A percentile compares a stretch with the other conserved stretches of the same genome.
These are phyloP conservation scores for Clostera curtula DNA, from an alignment of 2,888 invertebrate species.

Conservation along the genomic window DNA sequence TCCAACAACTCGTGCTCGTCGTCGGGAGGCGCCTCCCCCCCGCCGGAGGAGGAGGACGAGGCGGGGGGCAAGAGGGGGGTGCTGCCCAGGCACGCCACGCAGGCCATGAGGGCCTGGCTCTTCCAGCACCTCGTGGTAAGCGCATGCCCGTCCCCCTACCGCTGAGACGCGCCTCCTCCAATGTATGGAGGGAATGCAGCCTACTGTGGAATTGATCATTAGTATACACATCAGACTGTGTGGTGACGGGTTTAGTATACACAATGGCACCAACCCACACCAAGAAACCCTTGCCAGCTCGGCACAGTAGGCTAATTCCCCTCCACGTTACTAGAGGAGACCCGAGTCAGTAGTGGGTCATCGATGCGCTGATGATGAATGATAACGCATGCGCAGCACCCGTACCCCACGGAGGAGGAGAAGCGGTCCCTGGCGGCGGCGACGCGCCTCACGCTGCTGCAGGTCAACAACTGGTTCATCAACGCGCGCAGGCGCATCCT, in stretches of 20 bases:
- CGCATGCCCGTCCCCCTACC: conserved; percentile 12
- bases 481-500: conserved; percentile 93
- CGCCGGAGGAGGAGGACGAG: conserved; percentile 67
- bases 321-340: no score
- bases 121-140: conserved; percentile 96
- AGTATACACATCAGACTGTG: no score
- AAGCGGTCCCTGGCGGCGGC: conserved; percentile 92
- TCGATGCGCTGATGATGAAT: no score
- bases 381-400: no score
- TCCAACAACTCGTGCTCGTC: conserved; percentile 67
- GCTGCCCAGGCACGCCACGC: conserved; percentile 95
- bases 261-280: no score
- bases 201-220: no score
- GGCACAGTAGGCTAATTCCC: no score
- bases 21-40: conserved; percentile 70
- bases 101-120: conserved; percentile 96
- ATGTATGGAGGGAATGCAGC: no score
- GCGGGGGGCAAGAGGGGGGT: conserved; percentile 90
- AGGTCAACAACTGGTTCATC: conserved; percentile 96
- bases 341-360: no score
- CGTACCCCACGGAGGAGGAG: conserved; percentile 96
- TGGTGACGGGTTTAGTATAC: no score
- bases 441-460: conserved; percentile 89
- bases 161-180: conserved; percentile 11
- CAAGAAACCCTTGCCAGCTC: no score